Evolutionary conservation across 2,113 vertebrate species (phyloP).

Genomic region (Raphicerus campestris): DNA sequence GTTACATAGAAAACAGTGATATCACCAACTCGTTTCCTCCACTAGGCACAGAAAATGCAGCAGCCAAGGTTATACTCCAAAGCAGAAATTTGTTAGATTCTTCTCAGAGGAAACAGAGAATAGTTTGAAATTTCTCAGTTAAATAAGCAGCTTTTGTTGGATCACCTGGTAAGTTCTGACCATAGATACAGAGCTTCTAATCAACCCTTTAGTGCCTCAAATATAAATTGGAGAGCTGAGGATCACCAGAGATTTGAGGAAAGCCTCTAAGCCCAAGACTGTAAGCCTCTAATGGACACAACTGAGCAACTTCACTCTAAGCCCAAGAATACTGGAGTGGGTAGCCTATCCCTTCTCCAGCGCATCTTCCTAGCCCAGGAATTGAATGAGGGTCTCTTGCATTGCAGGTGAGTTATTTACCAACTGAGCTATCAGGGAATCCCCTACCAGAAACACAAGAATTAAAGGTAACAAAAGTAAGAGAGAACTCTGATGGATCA

Average conservation of each 20-base stretch:
- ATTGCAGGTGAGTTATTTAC: not conserved
- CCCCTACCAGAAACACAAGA: not conserved
- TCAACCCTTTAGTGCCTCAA: not conserved
- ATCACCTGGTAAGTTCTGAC: not conserved
- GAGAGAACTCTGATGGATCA: not conserved
- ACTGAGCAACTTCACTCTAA: too few species aligned
- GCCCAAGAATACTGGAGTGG: not conserved
- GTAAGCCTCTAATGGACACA: too few species aligned
- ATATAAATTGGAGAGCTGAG: not conserved
- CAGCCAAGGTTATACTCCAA: not conserved
- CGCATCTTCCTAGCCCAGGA: accelerated
- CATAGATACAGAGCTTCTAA: not conserved
- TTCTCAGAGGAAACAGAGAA: not conserved
- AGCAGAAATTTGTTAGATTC: not conserved
- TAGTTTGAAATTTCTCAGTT: not conserved
- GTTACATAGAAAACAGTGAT: not conserved
- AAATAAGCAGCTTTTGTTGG: not conserved
- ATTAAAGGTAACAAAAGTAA: not conserved
- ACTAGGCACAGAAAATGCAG: not conserved
- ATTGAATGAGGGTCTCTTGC: not conserved
- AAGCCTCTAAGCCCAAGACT: not conserved
- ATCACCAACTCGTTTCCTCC: not conserved
- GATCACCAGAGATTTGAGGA: not conserved
- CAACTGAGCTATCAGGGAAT: not conserved
- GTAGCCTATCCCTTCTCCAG: not conserved